Percentiles rank a stretch among this genome's conserved stretches.
phyloP scores from a whole-genome alignment of 2,888 invertebrate genomes.

The Nephrotoma flavescens region DNA sequence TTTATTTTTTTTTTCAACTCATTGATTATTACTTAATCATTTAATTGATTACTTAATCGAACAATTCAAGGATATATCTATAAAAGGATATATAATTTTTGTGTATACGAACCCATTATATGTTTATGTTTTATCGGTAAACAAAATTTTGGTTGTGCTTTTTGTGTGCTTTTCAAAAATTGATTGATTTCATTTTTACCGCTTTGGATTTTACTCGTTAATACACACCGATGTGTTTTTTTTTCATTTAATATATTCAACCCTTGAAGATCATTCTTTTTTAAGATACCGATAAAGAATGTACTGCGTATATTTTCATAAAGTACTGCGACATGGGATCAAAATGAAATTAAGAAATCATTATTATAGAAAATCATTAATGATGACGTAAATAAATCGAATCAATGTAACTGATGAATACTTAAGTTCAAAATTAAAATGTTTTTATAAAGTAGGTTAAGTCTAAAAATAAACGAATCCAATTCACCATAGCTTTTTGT shows the following conservation, averaged over 20 bases:
- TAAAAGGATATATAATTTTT: neutral
- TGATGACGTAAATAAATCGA: neutral
- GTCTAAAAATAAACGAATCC: neutral
- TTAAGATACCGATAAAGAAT: neutral
- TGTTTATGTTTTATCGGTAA: neutral
- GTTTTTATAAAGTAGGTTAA: neutral
- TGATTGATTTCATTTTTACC: neutral
- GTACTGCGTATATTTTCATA: neutral
- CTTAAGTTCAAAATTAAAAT: neutral
- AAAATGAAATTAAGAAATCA: neutral
- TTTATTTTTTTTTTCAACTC: neutral
- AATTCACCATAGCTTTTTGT: neutral
- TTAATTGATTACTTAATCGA: neutral
- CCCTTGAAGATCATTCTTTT: neutral
- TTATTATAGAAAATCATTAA: neutral
- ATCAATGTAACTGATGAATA: neutral
- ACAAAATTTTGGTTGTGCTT: neutral
- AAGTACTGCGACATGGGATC: neutral
- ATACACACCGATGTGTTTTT: neutral
- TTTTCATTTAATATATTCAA: neutral
- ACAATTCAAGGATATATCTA: neutral
- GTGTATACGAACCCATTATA: neutral
- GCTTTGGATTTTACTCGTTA: neutral
- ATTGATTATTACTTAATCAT: neutral
- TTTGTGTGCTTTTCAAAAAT: neutral